Percentiles rank a stretch among this genome's conserved stretches.
Evolutionary conservation across 2,113 vertebrate species (phyloP).

Genomic region (Chiloscyllium plagiosum): DNA sequence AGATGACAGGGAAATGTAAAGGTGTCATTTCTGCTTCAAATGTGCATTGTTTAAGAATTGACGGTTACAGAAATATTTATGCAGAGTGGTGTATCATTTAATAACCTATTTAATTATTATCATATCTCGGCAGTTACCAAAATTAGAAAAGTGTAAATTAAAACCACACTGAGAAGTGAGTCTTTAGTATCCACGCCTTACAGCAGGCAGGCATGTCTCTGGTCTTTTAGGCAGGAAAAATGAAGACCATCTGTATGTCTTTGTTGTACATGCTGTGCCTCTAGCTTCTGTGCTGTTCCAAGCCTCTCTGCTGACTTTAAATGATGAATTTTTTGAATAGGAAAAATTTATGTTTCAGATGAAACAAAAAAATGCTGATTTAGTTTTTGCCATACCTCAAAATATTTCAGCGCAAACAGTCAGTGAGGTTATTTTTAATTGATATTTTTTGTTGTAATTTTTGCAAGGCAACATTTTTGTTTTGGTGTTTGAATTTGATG

Average conservation of each 20-base stretch:
- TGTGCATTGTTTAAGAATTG: background rate
- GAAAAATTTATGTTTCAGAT: conserved; percentile 27
- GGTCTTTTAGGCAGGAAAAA: conserved; percentile 3
- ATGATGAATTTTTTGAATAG: background rate
- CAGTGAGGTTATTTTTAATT: background rate
- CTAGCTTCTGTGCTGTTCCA: background rate
- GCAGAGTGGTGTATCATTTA: background rate
- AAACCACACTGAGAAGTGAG: conserved; percentile 9
- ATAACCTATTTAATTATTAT: conserved; percentile 5
- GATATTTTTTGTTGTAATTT: background rate
- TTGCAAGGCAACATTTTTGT: background rate
- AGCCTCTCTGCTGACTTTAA: background rate
- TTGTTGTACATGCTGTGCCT: conserved; percentile 31
- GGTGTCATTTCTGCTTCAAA: background rate
- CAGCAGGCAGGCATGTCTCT: background rate
- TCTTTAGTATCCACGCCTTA: conserved; percentile 1
- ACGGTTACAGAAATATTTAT: background rate
- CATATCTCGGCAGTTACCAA: background rate
- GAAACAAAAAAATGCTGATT: background rate
- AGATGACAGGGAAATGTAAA: background rate
- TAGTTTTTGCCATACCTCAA: background rate
- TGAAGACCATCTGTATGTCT: conserved; percentile 23
- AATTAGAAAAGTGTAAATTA: conserved; percentile 25
- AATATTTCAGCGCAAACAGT: background rate
- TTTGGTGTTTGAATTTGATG: background rate